Base-by-base conservation (phyloP, 2,797 vertebrate species). In the Harpagifer antarcticus region DNA sequence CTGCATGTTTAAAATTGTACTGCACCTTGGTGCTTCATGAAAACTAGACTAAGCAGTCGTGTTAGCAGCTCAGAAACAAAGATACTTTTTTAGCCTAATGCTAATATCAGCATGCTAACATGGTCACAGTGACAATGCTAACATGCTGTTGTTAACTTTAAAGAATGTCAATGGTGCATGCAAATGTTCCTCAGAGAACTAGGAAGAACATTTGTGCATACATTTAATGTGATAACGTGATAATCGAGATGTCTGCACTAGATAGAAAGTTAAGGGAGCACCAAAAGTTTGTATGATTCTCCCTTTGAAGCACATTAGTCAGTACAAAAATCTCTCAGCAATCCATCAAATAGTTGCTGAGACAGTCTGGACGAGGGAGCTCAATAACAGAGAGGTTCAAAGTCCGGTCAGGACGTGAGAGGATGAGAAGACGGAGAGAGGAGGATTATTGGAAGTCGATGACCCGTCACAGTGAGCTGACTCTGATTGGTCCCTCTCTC, bases 361-460 rank as follows among this genome's bases (percentile, higher is more conserved):
- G 33, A 60, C 40, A 5, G 16, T 55, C 42, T 27, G 42, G 31
- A 13, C 5, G 1, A 19, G 15, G 62, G 19, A 52, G 47, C 47
- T 58, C 20, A 4, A 69, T 14, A 69, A 31, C 43, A 42, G 47
- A 4, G 0, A 49, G 62, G 57, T 68, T 85, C n/a, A 82, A 74
- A 74, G 67, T 79, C 49, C 63, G 58, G 43, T 52, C 59, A 44
- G 50, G 68, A 40, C 0, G 9, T 54, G 17, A 10, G 16, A 66
- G 50, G 45, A 68, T 37, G 55, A 61, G 68, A 72, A 68, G 50
- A 79, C 4, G 56, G 11, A 48, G 16, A 45, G 71, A 17, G n/a
- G 66, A 5, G 42, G 84, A 81, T 91, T 86, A 90, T 85, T 68
- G 84, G 71, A 89, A 88, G 82, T 86, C 79, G 44, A 89, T 90